Percentiles rank a stretch among this genome's conserved stretches.
phyloP scores from a whole-genome alignment of 2,797 vertebrate species.

The Psittacula derbiana region DNA sequence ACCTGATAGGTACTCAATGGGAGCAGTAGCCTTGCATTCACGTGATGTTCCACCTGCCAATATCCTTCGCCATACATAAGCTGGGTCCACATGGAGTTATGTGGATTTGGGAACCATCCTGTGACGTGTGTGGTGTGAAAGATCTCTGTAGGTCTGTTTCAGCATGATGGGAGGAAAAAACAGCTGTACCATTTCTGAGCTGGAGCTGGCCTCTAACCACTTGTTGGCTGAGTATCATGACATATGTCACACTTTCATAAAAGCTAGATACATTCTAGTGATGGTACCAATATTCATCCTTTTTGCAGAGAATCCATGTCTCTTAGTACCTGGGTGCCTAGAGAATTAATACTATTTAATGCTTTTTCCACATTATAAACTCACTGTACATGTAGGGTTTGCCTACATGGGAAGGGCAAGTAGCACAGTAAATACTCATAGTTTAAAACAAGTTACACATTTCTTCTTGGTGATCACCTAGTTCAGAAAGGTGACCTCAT shows the following conservation, averaged over 20 bases:
- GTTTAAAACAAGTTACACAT: background rate
- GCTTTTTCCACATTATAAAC: background rate
- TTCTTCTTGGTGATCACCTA: background rate
- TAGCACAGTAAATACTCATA: background rate
- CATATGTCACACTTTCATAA: background rate
- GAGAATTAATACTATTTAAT: background rate
- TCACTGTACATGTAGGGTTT: background rate
- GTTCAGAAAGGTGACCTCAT: background rate
- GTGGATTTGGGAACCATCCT: background rate
- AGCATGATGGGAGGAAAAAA: accelerated
- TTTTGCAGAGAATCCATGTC: background rate
- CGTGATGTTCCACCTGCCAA: accelerated
- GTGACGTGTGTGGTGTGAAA: accelerated
- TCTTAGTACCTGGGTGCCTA: background rate
- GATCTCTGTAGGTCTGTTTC: background rate
- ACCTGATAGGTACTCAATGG: background rate
- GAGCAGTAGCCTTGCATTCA: background rate
- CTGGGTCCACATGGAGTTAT: background rate
- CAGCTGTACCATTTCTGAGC: accelerated
- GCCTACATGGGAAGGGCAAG: background rate
- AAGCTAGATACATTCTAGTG: background rate
- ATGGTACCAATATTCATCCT: background rate
- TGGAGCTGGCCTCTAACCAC: background rate
- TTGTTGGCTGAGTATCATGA: background rate
- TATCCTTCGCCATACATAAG: background rate